Evolutionary conservation across 2,113 vertebrate species (phyloP), one percentile per base, ranked within the genome.

Genomic region (Strix aluco): DNA sequence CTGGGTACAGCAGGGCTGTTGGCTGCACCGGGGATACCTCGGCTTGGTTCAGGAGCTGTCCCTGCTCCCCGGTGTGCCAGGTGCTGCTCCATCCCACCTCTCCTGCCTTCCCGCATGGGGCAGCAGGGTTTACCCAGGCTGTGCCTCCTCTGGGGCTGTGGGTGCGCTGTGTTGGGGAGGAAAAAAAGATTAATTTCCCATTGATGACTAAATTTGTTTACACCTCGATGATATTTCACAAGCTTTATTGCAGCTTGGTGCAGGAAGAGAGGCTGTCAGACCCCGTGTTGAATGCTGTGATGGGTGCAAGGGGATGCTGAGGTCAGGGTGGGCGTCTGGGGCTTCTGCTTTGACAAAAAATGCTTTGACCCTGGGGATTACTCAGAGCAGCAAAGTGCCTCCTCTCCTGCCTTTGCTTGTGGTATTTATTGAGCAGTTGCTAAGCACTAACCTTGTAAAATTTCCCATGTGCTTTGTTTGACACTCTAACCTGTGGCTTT

Each of bases 91-190:
- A 11, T 34, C 71, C 51, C 70, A 70, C n/a, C 54, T n/a, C 29
- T 40, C 22, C 29, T 29, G 38, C 67, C 34, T 46, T 12, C 51
- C 32, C 0, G 2, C 11, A 5, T 0, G 2, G 65, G 32, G 10
- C 18, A 36, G 30, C 0, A 4, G n/a, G 55, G 17, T 42, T 52
- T 40, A 3, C 15, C 2, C 3, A 1, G 34, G 25, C 23, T n/a
- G n/a, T 11, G 34, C 34, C 13, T 55, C 49, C 19, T 30, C 25
- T 16, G 15, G n/a, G 40, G n/a, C n/a, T 8, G 7, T 9, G 3
- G 23, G 15, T 1, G 1, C 46, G 34, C 46, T 74, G n/a, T 4
- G 1, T 14, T 40, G 22, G 36, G 13, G 19, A 7, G 11, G 5
- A 21, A 32, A 61, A 44, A 27, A 9, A 51, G 30, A 7, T 32